A percentile compares a stretch with the other conserved stretches of the same genome.
These are phyloP conservation scores for Drosophila watanabei DNA, from an alignment of 1,140 invertebrate genomes.

Conservation along the genomic window DNA sequence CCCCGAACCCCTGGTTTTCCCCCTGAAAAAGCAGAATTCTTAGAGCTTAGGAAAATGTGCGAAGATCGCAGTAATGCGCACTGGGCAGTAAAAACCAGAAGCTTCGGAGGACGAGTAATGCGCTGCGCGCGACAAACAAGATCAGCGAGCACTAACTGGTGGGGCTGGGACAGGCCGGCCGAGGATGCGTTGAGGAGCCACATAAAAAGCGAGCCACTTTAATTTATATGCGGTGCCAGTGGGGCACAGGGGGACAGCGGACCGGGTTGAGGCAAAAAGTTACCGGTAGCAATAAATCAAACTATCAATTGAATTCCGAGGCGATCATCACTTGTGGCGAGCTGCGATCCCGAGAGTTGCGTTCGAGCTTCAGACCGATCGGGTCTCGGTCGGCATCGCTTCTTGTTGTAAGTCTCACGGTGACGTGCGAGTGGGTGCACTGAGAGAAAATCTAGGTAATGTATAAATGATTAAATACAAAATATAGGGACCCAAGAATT, in stretches of 20 bases:
- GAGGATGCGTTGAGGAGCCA: slow-evolving; percentile 32
- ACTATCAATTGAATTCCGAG: slow-evolving; percentile 85
- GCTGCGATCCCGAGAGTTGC: slow-evolving; percentile 39
- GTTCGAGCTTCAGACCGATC: slow-evolving; percentile 19
- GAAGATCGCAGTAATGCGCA: slow-evolving; percentile 61
- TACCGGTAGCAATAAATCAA: slow-evolving; percentile 86
- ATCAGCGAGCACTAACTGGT: slow-evolving; percentile 70
- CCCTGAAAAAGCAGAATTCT: slow-evolving; percentile 17
- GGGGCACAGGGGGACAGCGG: neutral
- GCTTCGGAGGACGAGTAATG: slow-evolving; percentile 72
- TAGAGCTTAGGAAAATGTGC: slow-evolving; percentile 51
- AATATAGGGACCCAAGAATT: neutral
- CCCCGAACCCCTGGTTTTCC: neutral
- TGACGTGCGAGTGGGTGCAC: slow-evolving; percentile 50
- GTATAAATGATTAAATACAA: no score
- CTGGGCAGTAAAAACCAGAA: slow-evolving; percentile 76
- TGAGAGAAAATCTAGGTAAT: neutral
- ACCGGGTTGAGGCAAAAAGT: slow-evolving; percentile 58
- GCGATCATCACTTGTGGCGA: slow-evolving; percentile 81
- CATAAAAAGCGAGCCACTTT: slow-evolving; percentile 69
- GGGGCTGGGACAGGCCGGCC: slow-evolving; percentile 9
- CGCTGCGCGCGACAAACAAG: slow-evolving; percentile 80
- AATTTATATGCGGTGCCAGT: slow-evolving; percentile 71
- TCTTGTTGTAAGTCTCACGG: slow-evolving; percentile 75
- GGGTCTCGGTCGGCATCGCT: slow-evolving; percentile 47